Conservation (phyloP, 2,797 vertebrate genomes). For the Syngnathus rostellatus region DNA sequence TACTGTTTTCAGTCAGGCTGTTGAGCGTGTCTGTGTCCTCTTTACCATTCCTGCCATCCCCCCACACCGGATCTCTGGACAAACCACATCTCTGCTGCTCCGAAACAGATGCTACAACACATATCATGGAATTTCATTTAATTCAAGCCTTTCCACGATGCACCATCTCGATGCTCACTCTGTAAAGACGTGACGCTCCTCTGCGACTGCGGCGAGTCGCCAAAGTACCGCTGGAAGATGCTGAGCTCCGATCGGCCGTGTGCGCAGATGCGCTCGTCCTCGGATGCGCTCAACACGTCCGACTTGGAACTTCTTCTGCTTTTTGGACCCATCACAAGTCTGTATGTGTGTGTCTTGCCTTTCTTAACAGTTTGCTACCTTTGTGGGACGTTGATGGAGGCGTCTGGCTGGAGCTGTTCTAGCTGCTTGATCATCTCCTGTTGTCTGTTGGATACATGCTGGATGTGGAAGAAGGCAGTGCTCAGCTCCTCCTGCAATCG, state of each 20-base stretch:
- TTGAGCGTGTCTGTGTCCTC: slow-evolving; percentile 73
- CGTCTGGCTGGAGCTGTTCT: slow-evolving; percentile 77
- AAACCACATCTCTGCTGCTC: slow-evolving; percentile 60
- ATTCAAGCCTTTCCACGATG: background rate
- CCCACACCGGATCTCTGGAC: slow-evolving; percentile 70
- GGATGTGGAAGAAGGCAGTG: slow-evolving; percentile 80
- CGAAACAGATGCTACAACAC: slow-evolving; percentile 37
- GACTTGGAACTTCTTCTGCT: slow-evolving; percentile 79
- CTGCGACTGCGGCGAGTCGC: slow-evolving; percentile 71
- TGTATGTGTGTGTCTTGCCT: too few relatives aligned
- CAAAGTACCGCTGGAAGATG: slow-evolving; percentile 78
- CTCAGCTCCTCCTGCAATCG: slow-evolving; percentile 82
- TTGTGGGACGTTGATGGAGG: slow-evolving; percentile 31
- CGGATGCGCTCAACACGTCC: slow-evolving; percentile 45
- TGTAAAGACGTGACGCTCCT: slow-evolving; percentile 69
- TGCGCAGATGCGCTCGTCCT: slow-evolving; percentile 59
- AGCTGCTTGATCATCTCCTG: slow-evolving; percentile 82
- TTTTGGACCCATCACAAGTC: slow-evolving; percentile 13
- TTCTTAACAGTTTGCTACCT: slow-evolving; percentile 34
- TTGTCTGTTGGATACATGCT: slow-evolving; percentile 81
- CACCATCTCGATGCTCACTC: slow-evolving; percentile 44
- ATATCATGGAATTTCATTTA: background rate
- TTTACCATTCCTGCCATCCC: slow-evolving; percentile 71
- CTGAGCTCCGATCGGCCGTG: slow-evolving; percentile 80
- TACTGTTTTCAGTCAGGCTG: slow-evolving; percentile 73